These are phyloP conservation scores for Zoroaster sp. DNA, from an alignment of 53 echinoderm and acorn worm genomes.

Conservation along the genomic window DNA sequence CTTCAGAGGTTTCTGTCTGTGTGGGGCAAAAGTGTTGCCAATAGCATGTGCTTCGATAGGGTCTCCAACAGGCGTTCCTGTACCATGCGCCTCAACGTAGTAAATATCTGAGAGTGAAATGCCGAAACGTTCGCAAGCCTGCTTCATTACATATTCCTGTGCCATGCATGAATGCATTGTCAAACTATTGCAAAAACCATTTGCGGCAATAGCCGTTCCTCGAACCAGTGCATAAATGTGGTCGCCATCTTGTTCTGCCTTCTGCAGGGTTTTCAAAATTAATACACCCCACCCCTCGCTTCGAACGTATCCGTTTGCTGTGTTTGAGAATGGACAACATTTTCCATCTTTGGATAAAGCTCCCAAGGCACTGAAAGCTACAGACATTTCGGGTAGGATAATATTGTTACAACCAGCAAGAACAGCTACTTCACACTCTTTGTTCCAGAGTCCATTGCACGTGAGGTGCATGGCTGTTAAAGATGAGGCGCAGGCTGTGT, in stretches of 20 bases:
- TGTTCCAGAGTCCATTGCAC: constrained; percentile 72
- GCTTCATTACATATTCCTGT: constrained; percentile 74
- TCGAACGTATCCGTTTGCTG: constrained; percentile 84
- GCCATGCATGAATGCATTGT: constrained; percentile 86
- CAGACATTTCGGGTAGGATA: constrained; percentile 79
- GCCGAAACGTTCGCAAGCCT: constrained; percentile 75
- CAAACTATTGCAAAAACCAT: constrained; percentile 77
- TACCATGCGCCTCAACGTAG: constrained; percentile 93
- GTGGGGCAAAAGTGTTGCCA: constrained; percentile 62
- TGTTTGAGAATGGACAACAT: constrained; percentile 80
- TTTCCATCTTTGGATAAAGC: constrained; percentile 80
- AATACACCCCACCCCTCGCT: constrained; percentile 92
- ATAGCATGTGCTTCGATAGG: constrained; percentile 92
- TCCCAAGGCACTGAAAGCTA: constrained; percentile 87
- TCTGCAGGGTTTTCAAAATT: constrained; percentile 78
- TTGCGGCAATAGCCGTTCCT: constrained; percentile 76
- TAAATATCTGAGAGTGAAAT: constrained; percentile 71
- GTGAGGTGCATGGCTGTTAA: constrained; percentile 93
- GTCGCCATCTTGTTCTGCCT: constrained; percentile 77
- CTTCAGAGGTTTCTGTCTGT: constrained; percentile 64
- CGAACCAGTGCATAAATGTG: constrained; percentile 86
- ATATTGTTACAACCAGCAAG: constrained; percentile 76
- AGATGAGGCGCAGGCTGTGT: constrained; percentile 88
- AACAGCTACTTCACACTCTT: constrained; percentile 81
- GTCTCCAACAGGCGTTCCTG: constrained; percentile 95